Evolutionary conservation across 53 echinoderm and acorn worm genomes (phyloP), one percentile per base, ranked within the genome.

Genomic region (Astropecten irregularis): DNA sequence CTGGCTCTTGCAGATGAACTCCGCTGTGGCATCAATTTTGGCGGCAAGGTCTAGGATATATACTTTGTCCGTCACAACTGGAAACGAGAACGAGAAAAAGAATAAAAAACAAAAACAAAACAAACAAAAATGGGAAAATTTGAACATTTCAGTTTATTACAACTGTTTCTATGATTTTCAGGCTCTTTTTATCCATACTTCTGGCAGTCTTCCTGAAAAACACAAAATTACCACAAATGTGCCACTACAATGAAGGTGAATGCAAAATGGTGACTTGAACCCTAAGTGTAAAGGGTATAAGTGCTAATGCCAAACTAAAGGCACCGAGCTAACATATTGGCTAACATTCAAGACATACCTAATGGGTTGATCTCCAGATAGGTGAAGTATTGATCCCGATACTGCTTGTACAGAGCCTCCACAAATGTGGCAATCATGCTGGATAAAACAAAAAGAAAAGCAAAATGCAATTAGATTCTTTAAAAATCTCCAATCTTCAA

Each of bases 331-430:
- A n/a, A n/a, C n/a, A n/a, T n/a, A n/a, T n/a, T n/a, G n/a, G n/a
- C n/a, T n/a, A n/a, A n/a, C n/a, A 1, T 9, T 44, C 7, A 15
- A 1, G 34, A 73, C 91, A 64, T 81, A 93, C 96, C 96, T 0
- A 96, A 87, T 11, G 96, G 96, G 52, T 96, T 96, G 30, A 96
- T 96, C 71, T 96, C 96, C 55, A 96, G 71, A 52, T 96, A 96
- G 25, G 96, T 96, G 76, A 96, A 96, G 73, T 89, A 96, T 18
- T 89, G 83, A 15, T 92, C 96, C 32, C 84, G 55, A 49, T 86
- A 96, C 56, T 91, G 93, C 51, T 87, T 83, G 81, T 96, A 96
- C 44, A 96, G 68, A 26, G 89, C 91, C 37, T 85, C 84, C 47
- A 93, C 70, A 64, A 96, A 93, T 28, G 49, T 69, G 25, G 91